Base-by-base conservation (phyloP, 2,888 invertebrate genomes). In the Suillia variegata region DNA sequence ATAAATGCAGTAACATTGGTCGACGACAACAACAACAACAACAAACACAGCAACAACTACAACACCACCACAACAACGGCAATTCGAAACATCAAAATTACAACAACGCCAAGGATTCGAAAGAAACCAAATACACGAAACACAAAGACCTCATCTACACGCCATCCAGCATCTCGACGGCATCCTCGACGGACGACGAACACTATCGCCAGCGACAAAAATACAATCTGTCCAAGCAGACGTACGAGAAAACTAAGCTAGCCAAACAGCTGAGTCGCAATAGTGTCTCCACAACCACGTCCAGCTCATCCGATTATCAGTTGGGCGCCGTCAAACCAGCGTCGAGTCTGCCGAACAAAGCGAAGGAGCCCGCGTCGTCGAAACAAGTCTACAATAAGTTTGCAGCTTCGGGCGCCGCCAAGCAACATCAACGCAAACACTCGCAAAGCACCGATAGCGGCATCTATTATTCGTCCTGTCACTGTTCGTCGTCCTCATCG, bases 381-480 rank as follows among this genome's bases (percentile, higher is more conserved):
- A n/a, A n/a, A n/a, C n/a, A n/a, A 47, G 45, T n/a, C n/a, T 6
- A 21, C 21, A 21, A 21, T 6, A 21, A 49, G 49, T 49, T 2
- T 6, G 6, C 6, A 31, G 5, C n/a, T n/a, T 42, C 17, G 15
- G 22, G 22, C 22, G 10, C 3, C 21, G 12, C 61, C 33, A 52
- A 52, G 17, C 54, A 59, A 15, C 64, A 63, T 34, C 64, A 64
- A 6, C 64, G 70, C 17, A 68, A 67, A n/a, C 59, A 62, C 17
- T 77, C 77, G 0, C 75, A 78, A 59, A 76, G 77, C 31, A 78
- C 75, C 6, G 80, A 78, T 13, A 80, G 80, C 49, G 79, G 80
- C 50, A 73, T 78, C 24, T 79, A 78, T 18, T 78, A 78, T 58
- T 76, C 80, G 0, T 78, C 79, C n/a, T 76, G 77, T 53, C 75